Evolutionary conservation across 2,888 invertebrate genomes (phyloP).

Genomic region (Zaprionus lineosus): DNA sequence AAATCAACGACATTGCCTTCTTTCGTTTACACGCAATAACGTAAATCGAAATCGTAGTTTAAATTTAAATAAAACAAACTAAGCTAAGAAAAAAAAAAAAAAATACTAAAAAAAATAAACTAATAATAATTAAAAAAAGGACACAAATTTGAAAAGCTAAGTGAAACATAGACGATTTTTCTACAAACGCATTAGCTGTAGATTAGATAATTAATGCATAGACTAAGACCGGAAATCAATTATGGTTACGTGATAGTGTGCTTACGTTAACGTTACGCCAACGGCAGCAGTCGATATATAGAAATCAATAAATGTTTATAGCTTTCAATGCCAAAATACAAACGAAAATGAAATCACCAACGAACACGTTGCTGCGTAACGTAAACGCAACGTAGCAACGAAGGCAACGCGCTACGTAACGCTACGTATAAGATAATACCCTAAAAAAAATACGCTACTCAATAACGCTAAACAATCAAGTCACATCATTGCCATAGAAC

Average conservation of each 20-base stretch:
- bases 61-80: constrained; percentile 16
- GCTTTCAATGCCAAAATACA: constrained; percentile 78
- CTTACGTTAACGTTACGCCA: constrained; percentile 48
- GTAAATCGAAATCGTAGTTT: constrained; percentile 42
- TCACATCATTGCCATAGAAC: constrained; percentile 35
- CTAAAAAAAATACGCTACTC: constrained; percentile 15
- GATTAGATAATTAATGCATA: constrained; percentile 56
- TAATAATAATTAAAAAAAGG: constrained; percentile 22
- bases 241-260: constrained; percentile 41
- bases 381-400: constrained; percentile 66
- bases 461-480: constrained; percentile 36
- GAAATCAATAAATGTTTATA: constrained; percentile 79
- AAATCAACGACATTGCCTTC: constrained; percentile 70
- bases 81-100: constrained; percentile 15
- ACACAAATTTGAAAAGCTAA: neutral
- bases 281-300: constrained; percentile 49
- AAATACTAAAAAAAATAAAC: constrained; percentile 3
- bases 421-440: constrained; percentile 32
- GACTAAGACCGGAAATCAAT: constrained; percentile 41
- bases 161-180: constrained; percentile 43
- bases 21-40: constrained; percentile 53
- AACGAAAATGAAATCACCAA: constrained; percentile 80
- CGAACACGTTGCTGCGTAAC: constrained; percentile 67
- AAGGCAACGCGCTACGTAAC: constrained; percentile 53
- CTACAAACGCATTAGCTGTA: constrained; percentile 53